Base-by-base conservation (phyloP, 2,113 vertebrate species). In the Sciurus niger region DNA sequence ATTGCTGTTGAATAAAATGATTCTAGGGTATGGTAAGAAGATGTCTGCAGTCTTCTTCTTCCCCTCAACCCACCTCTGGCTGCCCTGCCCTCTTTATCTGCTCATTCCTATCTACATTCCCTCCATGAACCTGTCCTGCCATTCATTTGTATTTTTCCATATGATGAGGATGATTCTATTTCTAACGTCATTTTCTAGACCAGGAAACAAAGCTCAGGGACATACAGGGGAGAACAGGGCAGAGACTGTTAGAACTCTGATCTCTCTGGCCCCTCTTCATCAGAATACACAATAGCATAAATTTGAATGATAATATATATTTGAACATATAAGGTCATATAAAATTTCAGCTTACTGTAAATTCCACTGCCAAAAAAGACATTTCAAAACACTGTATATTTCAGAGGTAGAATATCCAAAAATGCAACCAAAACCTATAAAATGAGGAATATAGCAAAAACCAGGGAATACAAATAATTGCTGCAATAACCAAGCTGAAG, bases 401-500 rank as follows among this genome's bases (percentile, higher is more conserved):
- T 95, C 3, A 8, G 40, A 2, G 4, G 3, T 14, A 87, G 60
- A 87, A 48, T 74, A 87, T 67, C 43, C 51, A 87, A 97, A 40
- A 90, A 90, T 24, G 24, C 13, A 67, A 30, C 2, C 6, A 58
- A 70, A 95, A 87, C 18, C 28, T 86, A 58, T 68, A 92, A 90
- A 58, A 76, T 4, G 14, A 93, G 12, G 37, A 87, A 72, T 93
- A 77, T 6, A 92, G 48, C 6, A 89, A 83, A 96, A 92, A 79
- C 51, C n/a, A 37, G 84, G 51, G 6, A 92, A 85, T 85, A 53
- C 16, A 96, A 90, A 87, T 43, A 86, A 93, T 53, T 37, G n/a
- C 80, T 55, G 46, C 40, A 93, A 82, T 84, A 89, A 68, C 79
- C 92, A 93, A 43, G 58, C 83, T 28, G 16, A 90, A 88, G 73